Percentiles rank a stretch among this genome's conserved stretches.
Evolutionary conservation across 1,140 invertebrate species (phyloP).

Genomic region (Harpegnathos saltator): DNA sequence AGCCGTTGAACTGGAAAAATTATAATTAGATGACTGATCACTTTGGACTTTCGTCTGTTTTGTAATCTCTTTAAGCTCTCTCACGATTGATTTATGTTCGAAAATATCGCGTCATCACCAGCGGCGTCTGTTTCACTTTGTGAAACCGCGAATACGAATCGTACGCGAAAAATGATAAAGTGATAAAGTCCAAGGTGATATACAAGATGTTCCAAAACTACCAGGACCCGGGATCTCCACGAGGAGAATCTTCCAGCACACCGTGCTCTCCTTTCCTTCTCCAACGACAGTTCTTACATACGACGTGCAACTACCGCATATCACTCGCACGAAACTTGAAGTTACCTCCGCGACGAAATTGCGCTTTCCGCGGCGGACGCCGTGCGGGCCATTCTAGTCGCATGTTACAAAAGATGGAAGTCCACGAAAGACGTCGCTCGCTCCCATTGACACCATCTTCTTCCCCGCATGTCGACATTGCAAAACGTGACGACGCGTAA

Average conservation of each 20-base stretch:
- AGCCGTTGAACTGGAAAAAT: not conserved
- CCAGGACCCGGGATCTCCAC: too few species aligned
- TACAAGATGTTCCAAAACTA: not conserved
- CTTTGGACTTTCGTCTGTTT: not conserved
- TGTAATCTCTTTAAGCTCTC: constrained; percentile 6
- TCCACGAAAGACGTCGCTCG: not conserved
- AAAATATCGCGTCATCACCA: not conserved
- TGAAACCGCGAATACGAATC: not conserved
- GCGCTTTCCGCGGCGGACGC: not conserved
- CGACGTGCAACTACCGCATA: not conserved
- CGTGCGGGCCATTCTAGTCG: not conserved
- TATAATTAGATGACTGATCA: not conserved
- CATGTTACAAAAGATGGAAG: constrained; percentile 12
- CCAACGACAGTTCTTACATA: too few species aligned
- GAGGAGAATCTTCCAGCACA: too few species aligned
- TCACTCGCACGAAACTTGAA: not conserved
- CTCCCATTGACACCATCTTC: not conserved
- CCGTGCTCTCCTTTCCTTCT: too few species aligned
- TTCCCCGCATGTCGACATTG: not conserved
- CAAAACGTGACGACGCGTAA: constrained; percentile 10
- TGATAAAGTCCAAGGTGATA: not conserved
- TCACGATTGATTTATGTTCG: too few species aligned
- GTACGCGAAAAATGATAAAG: not conserved
- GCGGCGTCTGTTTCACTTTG: not conserved
- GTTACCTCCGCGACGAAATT: constrained; percentile 1